These are phyloP conservation scores for Stenodema calcarata DNA, from an alignment of 2,888 invertebrate species.

Conservation along the genomic window DNA sequence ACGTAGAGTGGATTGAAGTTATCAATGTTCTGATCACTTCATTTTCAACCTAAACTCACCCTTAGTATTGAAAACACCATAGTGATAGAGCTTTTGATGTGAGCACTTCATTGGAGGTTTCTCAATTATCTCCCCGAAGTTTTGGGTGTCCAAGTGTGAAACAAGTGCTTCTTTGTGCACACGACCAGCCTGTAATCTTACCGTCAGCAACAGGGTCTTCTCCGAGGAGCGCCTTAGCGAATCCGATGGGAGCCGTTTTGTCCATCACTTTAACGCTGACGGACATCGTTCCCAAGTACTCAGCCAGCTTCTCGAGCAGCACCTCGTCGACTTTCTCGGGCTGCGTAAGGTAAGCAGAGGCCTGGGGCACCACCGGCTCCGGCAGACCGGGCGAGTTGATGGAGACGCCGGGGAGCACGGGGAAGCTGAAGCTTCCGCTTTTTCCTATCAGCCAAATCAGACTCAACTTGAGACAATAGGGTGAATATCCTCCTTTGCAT, in stretches of 20 bases:
- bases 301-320: slow-evolving; percentile 73
- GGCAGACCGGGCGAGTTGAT: slow-evolving; percentile 66
- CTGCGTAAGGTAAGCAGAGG: slow-evolving; percentile 56
- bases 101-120: too few species aligned
- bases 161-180: neutral
- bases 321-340: slow-evolving; percentile 75
- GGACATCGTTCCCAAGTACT: slow-evolving; percentile 75
- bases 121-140: too few species aligned
- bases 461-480: slow-evolving; percentile 80
- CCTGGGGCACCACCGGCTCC: slow-evolving; percentile 57
- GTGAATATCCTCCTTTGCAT: slow-evolving; percentile 70
- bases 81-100: too few species aligned
- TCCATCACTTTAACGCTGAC: slow-evolving; percentile 75
- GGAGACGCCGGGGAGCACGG: slow-evolving; percentile 76
- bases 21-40: too few species aligned
- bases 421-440: slow-evolving; percentile 73
- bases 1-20: too few species aligned
- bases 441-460: slow-evolving; percentile 78
- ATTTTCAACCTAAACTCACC: too few species aligned
- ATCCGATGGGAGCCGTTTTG: slow-evolving; percentile 51
- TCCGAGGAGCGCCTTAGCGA: slow-evolving; percentile 56
- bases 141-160: neutral
- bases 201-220: slow-evolving; percentile 38
- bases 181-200: neutral
- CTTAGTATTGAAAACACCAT: too few species aligned